Percentiles rank a stretch among this genome's conserved stretches.
phyloP scores from a whole-genome alignment of 2,888 invertebrate species.

The Camptogramma bilineatum region DNA sequence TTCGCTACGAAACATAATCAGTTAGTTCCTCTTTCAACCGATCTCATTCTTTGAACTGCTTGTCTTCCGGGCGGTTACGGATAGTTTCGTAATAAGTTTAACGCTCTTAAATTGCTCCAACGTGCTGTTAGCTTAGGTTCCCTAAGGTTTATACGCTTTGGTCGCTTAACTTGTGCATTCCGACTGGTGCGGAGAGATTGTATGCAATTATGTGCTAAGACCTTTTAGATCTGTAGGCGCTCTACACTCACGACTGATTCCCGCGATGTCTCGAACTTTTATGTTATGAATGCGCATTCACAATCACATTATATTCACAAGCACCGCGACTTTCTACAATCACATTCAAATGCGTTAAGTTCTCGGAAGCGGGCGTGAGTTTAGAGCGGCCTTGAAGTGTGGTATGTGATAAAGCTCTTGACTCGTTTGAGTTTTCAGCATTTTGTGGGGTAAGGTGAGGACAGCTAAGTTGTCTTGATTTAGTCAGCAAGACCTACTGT shows the following conservation, averaged over 20 bases:
- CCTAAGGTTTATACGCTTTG: slow-evolving; percentile 78
- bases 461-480: slow-evolving; percentile 77
- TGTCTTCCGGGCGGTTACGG: slow-evolving; percentile 20
- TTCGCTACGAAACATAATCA: slow-evolving; percentile 34
- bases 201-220: slow-evolving; percentile 6
- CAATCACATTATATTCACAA: background rate
- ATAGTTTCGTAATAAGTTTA: slow-evolving; percentile 19
- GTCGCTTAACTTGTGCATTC: slow-evolving; percentile 81
- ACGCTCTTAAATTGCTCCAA: slow-evolving; percentile 47
- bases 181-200: slow-evolving; percentile 73
- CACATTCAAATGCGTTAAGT: background rate
- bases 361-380: background rate
- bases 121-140: slow-evolving; percentile 52
- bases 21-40: slow-evolving; percentile 34
- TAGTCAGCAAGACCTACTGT: slow-evolving; percentile 72
- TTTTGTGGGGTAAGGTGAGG: slow-evolving; percentile 26
- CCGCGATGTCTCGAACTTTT: background rate
- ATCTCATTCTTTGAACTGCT: slow-evolving; percentile 41
- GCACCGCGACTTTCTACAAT: background rate
- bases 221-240: slow-evolving; percentile 1
- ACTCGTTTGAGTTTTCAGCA: background rate
- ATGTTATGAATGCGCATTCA: background rate
- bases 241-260: background rate
- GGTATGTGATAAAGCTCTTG: slow-evolving; percentile 1
- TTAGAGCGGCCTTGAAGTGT: slow-evolving; percentile 3